Base-by-base conservation (phyloP, 2,888 invertebrate genomes). In the Ophioninae sp. region DNA sequence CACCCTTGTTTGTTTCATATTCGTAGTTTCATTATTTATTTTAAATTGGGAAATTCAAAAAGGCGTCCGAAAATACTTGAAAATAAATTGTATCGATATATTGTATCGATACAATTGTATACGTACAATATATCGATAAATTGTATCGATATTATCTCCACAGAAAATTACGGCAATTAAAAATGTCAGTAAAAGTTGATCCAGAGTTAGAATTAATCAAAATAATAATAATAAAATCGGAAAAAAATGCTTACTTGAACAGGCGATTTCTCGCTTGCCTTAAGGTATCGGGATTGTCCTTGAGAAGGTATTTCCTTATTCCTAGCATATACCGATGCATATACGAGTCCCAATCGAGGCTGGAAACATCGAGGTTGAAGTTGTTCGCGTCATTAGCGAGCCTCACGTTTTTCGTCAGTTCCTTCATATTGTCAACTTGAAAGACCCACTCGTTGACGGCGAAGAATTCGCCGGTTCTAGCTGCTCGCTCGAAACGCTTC, bases 401-500 rank as follows among this genome's bases (percentile, higher is more conserved):
- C 39, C 93, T 93, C 0, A 95, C 94, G 64, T 95, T 95, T 10
- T 93, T 91, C 58, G 94, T 93, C 8, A 97, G 93, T 17, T 95
- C 94, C 2, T 93, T 93, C 81, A 96, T 94, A 86, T 96, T 96
- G 0, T 94, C 92, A 1, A 95, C 94, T 17, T 95, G 94, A 88
- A 97, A 98, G 74, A 95, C 94, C 98, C 98, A 99, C 87, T 98
- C 96, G 91, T 96, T 95, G 37, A 96, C 94, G 0, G 97, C 96
- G 91, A 98, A 98, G 91, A 97, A 98, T 90, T 96, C 96, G 0
- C 98, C 96, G 0, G 96, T 96, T 22, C 95, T 94, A 0, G 97
- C 95, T 0, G 97, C 96, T 90, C 95, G 94, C 88, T 97, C 96
- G 91, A 98, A 96, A 84, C 96, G 96, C 76, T 95, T 95, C n/a